phyloP scores from a whole-genome alignment of 2,888 invertebrate species.

The Caenorhabditis sp. region DNA sequence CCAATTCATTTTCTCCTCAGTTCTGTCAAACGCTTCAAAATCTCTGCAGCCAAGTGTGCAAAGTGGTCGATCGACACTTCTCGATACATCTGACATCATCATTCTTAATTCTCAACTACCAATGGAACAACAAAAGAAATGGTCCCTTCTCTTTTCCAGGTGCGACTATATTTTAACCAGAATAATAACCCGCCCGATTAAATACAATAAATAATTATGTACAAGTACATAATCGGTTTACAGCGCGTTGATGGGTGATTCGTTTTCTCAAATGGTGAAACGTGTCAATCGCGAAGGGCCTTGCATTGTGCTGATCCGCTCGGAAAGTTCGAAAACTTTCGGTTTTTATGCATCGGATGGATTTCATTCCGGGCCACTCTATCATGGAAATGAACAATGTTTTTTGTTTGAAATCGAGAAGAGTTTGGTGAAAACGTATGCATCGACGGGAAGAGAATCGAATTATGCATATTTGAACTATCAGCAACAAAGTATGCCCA shows the following conservation, averaged over 20 bases:
- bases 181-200: background rate
- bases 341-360: constrained; percentile 83
- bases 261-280: constrained; percentile 54
- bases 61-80: background rate
- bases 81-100: constrained; percentile 15
- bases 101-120: constrained; percentile 48
- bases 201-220: background rate
- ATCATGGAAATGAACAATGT: constrained; percentile 76
- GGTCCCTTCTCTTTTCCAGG: constrained; percentile 55
- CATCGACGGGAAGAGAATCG: constrained; percentile 83
- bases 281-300: constrained; percentile 69
- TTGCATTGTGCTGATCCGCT: constrained; percentile 81
- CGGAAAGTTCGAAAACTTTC: constrained; percentile 82
- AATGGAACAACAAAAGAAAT: constrained; percentile 47
- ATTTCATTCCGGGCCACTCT: constrained; percentile 49
- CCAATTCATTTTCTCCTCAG: constrained; percentile 4
- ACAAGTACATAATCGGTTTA: background rate
- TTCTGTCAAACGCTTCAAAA: background rate
- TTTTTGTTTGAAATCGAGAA: constrained; percentile 87
- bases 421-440: constrained; percentile 79
- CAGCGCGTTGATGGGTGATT: constrained; percentile 49
- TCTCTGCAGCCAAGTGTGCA: background rate
- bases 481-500: constrained; percentile 90
- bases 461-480: constrained; percentile 92
- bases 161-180: background rate